These are phyloP conservation scores for Eupithecia tripunctaria DNA, from an alignment of 2,888 invertebrate genomes.

Conservation along the genomic window DNA sequence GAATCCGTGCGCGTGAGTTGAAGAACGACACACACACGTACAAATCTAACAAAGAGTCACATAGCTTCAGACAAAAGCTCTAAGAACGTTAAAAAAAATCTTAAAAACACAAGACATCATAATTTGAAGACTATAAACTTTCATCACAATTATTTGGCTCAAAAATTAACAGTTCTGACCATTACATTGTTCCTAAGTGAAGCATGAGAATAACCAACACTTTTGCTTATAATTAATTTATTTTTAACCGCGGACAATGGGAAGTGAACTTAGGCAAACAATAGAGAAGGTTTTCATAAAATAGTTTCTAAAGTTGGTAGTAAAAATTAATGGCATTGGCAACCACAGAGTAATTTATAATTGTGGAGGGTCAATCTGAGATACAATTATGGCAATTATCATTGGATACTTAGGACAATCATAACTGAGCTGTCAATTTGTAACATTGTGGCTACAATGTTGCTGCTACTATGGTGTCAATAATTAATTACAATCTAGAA, in stretches of 20 bases:
- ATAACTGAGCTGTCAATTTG: not conserved
- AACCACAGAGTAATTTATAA: constrained; percentile 7
- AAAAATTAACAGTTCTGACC: constrained; percentile 63
- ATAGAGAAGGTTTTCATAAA: constrained; percentile 68
- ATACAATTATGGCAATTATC: constrained; percentile 19
- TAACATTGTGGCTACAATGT: not conserved
- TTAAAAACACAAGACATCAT: constrained; percentile 11
- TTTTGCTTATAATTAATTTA: constrained; percentile 76
- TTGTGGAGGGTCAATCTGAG: constrained; percentile 21
- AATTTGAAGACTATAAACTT: constrained; percentile 32
- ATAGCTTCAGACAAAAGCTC: not conserved
- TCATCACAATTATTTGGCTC: constrained; percentile 45
- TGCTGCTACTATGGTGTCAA: not conserved
- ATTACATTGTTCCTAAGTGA: constrained; percentile 71
- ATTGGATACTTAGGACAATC: not conserved
- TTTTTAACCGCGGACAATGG: constrained; percentile 74
- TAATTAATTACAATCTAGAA: not conserved
- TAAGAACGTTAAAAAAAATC: not conserved
- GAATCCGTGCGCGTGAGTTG: constrained; percentile 76
- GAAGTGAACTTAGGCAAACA: constrained; percentile 66
- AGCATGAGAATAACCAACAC: constrained; percentile 74
- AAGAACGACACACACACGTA: constrained; percentile 51
- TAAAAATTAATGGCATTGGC: constrained; percentile 48
- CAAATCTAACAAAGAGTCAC: constrained; percentile 29
- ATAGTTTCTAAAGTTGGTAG: constrained; percentile 66